Evolutionary conservation across 37 sponge, comb jelly and placozoan genomes (phyloP), one percentile per base, ranked within the genome.

Genomic region (Geodia barretti): DNA sequence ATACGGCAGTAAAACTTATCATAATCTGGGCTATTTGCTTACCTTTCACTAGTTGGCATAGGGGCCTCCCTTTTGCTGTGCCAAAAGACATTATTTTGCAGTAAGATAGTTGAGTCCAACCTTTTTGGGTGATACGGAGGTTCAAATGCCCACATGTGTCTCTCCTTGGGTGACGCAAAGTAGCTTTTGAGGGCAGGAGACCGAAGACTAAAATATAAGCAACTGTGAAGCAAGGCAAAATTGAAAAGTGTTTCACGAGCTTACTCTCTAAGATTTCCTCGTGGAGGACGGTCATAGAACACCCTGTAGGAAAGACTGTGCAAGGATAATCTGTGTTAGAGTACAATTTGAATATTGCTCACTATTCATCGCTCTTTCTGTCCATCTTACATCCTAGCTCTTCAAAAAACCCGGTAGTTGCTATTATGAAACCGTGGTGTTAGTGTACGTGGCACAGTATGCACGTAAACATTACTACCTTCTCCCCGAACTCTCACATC

Each of bases 291-390:
- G 41, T 85, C 79, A 78, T 72, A 78, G 41, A 69, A 37, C 5
- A 78, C 37, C 41, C 70, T 64, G 61, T 84, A 84, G 42, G 84
- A 67, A 59, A 84, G 65, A 37, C 84, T 84, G 39, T 7, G 67
- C 17, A 65, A 24, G 24, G 34, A 8, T 24, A 2, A 76, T 23
- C 33, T 11, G 24, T 30, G 34, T 61, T 2, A 32, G 3, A 30
- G 4, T 58, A 4, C 5, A 76, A 3, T 62, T 24, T 17, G 23
- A 21, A 0, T 7, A 25, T 2, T 4, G 34, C 71, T 71, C 54
- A 80, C 81, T 80, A 80, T 69, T 70, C 72, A 60, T 70, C 71
- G 58, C 81, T 80, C 43, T 70, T 54, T 80, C 34, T 80, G 17
- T 34, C n/a, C 21, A 80, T 80, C 54, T 47, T 14, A 23, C 3